Conservation (phyloP, 2,888 invertebrate genomes). For the Philhelius pedissequus region DNA sequence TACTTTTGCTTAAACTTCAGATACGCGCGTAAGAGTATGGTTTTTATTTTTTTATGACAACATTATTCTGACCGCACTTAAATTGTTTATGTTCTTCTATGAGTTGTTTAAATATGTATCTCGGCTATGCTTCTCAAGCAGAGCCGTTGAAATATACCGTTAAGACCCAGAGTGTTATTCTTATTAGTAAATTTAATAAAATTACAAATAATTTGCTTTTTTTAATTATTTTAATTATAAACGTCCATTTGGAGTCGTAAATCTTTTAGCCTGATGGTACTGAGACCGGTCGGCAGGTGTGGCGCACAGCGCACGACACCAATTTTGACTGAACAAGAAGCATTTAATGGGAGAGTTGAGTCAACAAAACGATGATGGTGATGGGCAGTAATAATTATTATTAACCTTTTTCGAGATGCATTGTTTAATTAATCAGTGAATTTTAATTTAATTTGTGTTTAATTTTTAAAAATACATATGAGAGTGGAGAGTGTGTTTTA, state of each 20-base stretch:
- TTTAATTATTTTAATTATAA: slow-evolving; percentile 62
- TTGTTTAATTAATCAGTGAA: slow-evolving; percentile 57
- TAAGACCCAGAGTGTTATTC: slow-evolving; percentile 42
- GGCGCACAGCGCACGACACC: neutral
- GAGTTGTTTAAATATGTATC: too few relatives aligned
- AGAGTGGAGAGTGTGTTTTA: slow-evolving; percentile 46
- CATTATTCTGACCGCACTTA: slow-evolving; percentile 37
- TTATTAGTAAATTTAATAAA: slow-evolving; percentile 59
- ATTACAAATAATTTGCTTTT: slow-evolving; percentile 34
- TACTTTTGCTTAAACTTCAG: slow-evolving; percentile 7
- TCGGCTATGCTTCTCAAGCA: neutral
- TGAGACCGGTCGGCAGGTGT: neutral
- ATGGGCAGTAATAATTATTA: slow-evolving; percentile 10
- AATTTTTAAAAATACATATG: slow-evolving; percentile 48
- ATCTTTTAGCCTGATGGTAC: slow-evolving; percentile 25
- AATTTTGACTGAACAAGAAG: neutral
- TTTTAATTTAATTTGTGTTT: slow-evolving; percentile 57
- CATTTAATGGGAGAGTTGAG: neutral
- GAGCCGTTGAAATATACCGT: slow-evolving; percentile 25
- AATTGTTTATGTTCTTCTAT: slow-evolving; percentile 7
- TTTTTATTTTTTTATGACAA: slow-evolving; percentile 35
- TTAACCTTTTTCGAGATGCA: slow-evolving; percentile 44
- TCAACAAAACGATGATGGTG: neutral
- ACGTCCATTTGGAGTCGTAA: slow-evolving; percentile 47
- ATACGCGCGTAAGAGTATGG: neutral